Evolutionary conservation across 1,140 invertebrate species (phyloP).

Genomic region (Hylyphantes graminicola): DNA sequence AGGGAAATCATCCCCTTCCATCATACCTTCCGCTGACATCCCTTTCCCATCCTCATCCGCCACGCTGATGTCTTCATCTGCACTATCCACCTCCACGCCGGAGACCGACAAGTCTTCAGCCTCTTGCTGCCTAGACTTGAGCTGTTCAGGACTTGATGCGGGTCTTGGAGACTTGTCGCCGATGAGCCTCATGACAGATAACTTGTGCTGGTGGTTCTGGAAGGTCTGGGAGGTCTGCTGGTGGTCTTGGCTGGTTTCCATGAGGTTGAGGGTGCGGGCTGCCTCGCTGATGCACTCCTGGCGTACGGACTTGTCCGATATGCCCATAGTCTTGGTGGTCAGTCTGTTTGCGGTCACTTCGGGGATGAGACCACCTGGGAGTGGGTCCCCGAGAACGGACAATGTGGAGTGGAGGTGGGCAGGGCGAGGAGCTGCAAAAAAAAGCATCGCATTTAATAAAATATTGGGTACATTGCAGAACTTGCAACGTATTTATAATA

Average conservation of each 20-base stretch:
- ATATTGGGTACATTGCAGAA: no score
- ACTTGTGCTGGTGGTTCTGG: conserved; percentile 26
- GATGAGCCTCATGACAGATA: conserved; percentile 48
- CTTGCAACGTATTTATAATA: no score
- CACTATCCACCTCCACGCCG: conserved; percentile 35
- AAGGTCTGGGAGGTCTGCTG: conserved; percentile 1
- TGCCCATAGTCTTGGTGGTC: conserved; percentile 52
- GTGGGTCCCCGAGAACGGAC: conserved; percentile 38
- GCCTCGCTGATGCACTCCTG: conserved; percentile 56
- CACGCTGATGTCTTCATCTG: conserved; percentile 27
- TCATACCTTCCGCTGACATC: conserved; percentile 69
- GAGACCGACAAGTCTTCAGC: conserved; percentile 48
- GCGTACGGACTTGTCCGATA: conserved; percentile 58
- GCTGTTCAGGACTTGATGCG: conserved; percentile 29
- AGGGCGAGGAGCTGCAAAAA: conserved; percentile 43
- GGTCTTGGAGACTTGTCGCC: conserved; percentile 46
- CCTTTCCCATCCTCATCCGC: conserved; percentile 45
- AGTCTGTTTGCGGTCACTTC: conserved; percentile 18
- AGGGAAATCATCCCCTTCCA: conserved; percentile 80
- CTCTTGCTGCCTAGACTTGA: conserved; percentile 20
- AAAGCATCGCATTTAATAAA: background rate
- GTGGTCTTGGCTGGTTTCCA: conserved; percentile 46
- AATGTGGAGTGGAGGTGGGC: conserved; percentile 48
- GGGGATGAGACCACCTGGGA: conserved; percentile 44
- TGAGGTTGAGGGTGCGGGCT: conserved; percentile 55